phyloP scores from a whole-genome alignment of 2,797 vertebrate species.

The Setipinna tenuifilis region DNA sequence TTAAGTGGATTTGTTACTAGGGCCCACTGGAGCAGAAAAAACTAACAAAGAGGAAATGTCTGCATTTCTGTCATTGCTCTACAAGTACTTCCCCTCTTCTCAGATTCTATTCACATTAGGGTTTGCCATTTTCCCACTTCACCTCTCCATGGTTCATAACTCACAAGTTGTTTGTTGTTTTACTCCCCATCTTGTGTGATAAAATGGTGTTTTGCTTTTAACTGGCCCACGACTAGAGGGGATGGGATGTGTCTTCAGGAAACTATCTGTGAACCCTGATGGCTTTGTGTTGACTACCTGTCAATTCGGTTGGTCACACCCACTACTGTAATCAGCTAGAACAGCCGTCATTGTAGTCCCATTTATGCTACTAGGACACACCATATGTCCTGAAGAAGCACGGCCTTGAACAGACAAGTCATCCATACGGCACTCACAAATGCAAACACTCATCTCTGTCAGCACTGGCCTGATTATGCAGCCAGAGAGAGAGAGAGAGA shows the following conservation, averaged over 20 bases:
- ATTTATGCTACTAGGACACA: too few relatives aligned
- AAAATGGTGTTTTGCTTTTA: not conserved
- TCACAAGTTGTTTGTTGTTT: not conserved
- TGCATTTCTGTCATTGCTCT: not conserved
- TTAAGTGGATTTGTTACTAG: too few relatives aligned
- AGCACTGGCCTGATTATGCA: not conserved
- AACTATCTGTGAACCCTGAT: too few relatives aligned
- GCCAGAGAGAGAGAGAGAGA: not conserved
- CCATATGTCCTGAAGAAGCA: too few relatives aligned
- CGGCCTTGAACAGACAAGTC: not conserved
- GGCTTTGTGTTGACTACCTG: too few relatives aligned
- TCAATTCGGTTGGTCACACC: too few relatives aligned
- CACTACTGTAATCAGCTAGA: too few relatives aligned
- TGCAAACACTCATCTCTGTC: slow-evolving; percentile 11
- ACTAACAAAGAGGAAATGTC: not conserved
- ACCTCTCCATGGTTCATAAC: not conserved
- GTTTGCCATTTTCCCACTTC: too few relatives aligned
- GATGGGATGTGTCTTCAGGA: too few relatives aligned
- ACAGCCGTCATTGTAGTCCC: too few relatives aligned
- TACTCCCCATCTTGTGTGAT: not conserved
- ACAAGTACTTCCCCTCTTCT: not conserved
- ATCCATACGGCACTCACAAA: not conserved
- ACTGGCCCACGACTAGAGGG: too few relatives aligned
- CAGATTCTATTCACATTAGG: not conserved
- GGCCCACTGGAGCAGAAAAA: not conserved